Evolutionary conservation across 2,888 invertebrate species (phyloP), one percentile per base, ranked within the genome.

Genomic region (Machimus atricapillus): DNA sequence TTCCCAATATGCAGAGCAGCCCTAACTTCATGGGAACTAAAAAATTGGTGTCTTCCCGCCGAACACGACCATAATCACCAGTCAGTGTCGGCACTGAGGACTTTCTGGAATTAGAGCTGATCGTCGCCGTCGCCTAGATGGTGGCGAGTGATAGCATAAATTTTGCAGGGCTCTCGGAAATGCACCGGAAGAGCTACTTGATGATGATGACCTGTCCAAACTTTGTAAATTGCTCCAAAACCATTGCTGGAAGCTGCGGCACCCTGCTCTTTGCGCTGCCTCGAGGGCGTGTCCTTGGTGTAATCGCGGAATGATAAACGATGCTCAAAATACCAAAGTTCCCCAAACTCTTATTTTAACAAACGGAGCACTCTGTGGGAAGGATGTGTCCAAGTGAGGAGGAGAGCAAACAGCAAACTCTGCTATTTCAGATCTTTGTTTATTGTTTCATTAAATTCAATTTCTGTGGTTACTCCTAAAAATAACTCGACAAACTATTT

Each of bases 281-380:
- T 76, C 4, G 31, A 31, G 16, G 12, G 31, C 1, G 14, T 27
- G 81, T 31, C 81, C 31, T 81, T 52, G 56, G 31, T 16, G 52
- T 56, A 56, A 81, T 81, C 81, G 27, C 56, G 34, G 52, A 56
- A 56, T 56, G 81, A 81, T 56, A 31, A 81, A 81, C 52, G 56
- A 34, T 16, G 31, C 19, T 34, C 34, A 23, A 81, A 81, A 81
- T 81, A 46, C 52, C 52, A 81, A 81, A 81, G 52, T 56, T 81
- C 56, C 16, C 23, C 56, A 81, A 81, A 81, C 52, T 79, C 46
- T 52, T 46, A 78, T 23, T 78, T 43, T 14, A 7, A 19, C n/a
- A 19, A 23, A 23, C 23, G 9, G 7, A 7, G 56, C 5, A 19
- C 19, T 56, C 5, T 19, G 56, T n/a, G 2, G 40, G 40, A 12